Evolutionary conservation across 2,888 invertebrate species (phyloP).

Genomic region (Campopleginae sp.): DNA sequence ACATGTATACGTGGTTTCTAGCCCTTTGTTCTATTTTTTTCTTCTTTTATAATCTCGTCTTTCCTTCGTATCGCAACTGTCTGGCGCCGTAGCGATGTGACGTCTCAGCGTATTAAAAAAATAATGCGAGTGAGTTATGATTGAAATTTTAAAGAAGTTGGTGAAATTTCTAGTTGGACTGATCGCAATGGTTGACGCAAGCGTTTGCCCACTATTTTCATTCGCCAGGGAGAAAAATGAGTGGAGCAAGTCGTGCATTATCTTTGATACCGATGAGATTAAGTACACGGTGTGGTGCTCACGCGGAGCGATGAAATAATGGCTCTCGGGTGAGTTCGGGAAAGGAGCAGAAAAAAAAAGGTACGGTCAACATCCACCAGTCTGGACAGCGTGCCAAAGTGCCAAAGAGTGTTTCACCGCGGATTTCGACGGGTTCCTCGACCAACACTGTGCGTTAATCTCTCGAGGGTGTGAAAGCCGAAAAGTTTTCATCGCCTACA

Average conservation of each 20-base stretch:
- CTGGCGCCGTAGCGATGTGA: background rate
- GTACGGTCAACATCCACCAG: slow-evolving; percentile 30
- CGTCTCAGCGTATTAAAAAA: background rate
- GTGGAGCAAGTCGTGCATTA: slow-evolving; percentile 30
- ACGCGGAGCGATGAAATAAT: slow-evolving; percentile 39
- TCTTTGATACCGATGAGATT: slow-evolving; percentile 24
- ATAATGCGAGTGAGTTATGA: no score
- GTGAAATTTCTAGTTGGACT: background rate
- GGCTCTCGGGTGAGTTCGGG: slow-evolving; percentile 27
- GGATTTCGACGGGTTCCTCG: slow-evolving; percentile 72
- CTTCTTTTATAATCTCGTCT: background rate
- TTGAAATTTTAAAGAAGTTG: background rate
- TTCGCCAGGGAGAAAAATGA: background rate
- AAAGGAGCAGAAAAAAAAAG: slow-evolving; percentile 28
- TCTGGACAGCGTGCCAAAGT: slow-evolving; percentile 75
- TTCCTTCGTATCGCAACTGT: background rate
- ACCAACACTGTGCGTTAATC: slow-evolving; percentile 77
- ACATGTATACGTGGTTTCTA: slow-evolving; percentile 20
- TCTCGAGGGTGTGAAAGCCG: slow-evolving; percentile 70
- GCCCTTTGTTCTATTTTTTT: background rate
- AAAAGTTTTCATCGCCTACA: slow-evolving; percentile 62
- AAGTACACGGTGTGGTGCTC: slow-evolving; percentile 29
- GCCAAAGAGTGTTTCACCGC: slow-evolving; percentile 78
- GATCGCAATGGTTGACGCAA: background rate
- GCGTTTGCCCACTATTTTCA: background rate